These are phyloP conservation scores for Leucophora obtusa DNA, from an alignment of 2,888 invertebrate species.

Conservation along the genomic window DNA sequence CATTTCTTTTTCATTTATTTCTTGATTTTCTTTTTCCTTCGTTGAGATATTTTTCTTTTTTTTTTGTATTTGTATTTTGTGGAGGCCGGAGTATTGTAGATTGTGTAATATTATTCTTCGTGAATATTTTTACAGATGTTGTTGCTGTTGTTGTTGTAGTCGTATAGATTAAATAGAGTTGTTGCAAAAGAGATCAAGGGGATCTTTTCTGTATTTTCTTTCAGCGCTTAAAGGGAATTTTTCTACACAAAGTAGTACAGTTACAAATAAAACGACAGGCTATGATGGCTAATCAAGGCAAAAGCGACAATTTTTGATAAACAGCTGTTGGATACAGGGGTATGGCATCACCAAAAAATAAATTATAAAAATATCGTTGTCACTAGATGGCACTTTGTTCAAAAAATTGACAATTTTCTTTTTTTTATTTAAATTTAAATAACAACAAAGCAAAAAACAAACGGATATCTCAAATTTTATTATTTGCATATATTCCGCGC, in stretches of 20 bases:
- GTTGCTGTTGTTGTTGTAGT: conserved; percentile 13
- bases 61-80: conserved; percentile 40
- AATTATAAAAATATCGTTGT: too few species aligned
- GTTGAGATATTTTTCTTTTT: conserved; percentile 48
- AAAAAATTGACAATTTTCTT: too few species aligned
- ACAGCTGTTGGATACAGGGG: too few species aligned
- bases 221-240: conserved; percentile 35
- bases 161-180: conserved; percentile 45
- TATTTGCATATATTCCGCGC: too few species aligned
- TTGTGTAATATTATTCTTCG: conserved; percentile 60
- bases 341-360: too few species aligned
- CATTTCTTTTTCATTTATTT: conserved; percentile 13
- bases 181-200: conserved; percentile 43
- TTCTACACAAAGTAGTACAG: not conserved
- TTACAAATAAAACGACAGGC: not conserved
- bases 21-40: not conserved
- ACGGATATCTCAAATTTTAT: too few species aligned
- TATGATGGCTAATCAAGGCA: not conserved
- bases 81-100: conserved; percentile 56
- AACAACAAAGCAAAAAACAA: too few species aligned
- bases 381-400: too few species aligned
- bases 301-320: too few species aligned
- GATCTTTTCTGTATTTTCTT: conserved; percentile 32
- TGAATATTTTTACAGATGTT: conserved; percentile 35
- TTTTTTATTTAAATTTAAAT: too few species aligned